These are phyloP conservation scores for Ceyx melanurus DNA, from an alignment of 2,113 vertebrate species.

Conservation along the genomic window DNA sequence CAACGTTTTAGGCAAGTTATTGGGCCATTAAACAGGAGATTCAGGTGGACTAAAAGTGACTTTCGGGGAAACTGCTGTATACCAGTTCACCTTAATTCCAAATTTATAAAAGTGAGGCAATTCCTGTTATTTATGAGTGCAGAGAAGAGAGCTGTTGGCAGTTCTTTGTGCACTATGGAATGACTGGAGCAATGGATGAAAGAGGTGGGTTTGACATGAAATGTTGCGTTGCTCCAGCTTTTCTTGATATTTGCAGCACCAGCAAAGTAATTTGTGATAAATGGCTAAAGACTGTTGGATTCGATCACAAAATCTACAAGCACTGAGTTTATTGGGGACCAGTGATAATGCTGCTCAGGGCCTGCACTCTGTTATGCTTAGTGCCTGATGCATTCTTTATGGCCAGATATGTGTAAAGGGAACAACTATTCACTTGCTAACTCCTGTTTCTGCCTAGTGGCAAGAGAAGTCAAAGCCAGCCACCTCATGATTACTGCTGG, in stretches of 20 bases:
- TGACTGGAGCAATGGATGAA: conserved; percentile 10
- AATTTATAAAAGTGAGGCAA: conserved; percentile 49
- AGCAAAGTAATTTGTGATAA: conserved; percentile 51
- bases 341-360: conserved; percentile 43
- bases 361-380: conserved; percentile 9
- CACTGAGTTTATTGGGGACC: conserved; percentile 3
- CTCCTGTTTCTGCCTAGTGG: conserved; percentile 43
- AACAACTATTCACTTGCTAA: conserved; percentile 27
- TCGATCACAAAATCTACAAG: conserved; percentile 48
- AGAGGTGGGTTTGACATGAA: conserved; percentile 42
- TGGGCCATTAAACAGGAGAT: conserved; percentile 3
- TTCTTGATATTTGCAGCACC: background rate
- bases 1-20: background rate
- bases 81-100: conserved; percentile 8
- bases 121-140: conserved; percentile 58
- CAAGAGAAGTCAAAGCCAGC: background rate
- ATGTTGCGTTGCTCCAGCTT: conserved; percentile 30
- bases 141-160: conserved; percentile 58
- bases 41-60: conserved; percentile 2
- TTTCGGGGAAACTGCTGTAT: background rate
- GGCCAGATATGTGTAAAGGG: background rate
- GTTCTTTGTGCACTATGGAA: conserved; percentile 60
- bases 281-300: conserved; percentile 35
- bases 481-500: background rate
- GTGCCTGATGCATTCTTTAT: conserved; percentile 32